Percentiles rank a stretch among this genome's conserved stretches.
These are phyloP conservation scores for Griposia aprilina DNA, from an alignment of 2,888 invertebrate species.

Conservation along the genomic window DNA sequence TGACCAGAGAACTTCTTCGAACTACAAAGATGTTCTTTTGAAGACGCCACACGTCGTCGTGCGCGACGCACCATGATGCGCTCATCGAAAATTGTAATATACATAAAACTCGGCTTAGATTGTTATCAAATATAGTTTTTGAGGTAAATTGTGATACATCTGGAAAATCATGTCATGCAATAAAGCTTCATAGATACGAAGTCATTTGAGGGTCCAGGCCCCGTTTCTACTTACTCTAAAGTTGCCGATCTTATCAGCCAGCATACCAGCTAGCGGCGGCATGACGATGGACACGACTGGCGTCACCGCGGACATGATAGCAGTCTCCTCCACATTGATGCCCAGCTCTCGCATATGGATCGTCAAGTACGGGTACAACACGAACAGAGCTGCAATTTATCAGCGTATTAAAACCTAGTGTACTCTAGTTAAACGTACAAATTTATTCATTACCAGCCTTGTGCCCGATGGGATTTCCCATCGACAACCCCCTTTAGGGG, in stretches of 20 bases:
- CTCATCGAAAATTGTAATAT: too few species aligned
- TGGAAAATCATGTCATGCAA: not conserved
- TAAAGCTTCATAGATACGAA: not conserved
- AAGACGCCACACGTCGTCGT: too few species aligned
- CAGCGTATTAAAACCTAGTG: not conserved
- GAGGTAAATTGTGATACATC: not conserved
- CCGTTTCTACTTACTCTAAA: slow-evolving; percentile 91
- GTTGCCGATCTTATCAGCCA: slow-evolving; percentile 95
- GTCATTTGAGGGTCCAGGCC: not conserved
- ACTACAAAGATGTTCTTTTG: too few species aligned
- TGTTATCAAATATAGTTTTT: not conserved
- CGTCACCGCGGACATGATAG: slow-evolving; percentile 94
- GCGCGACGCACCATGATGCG: too few species aligned
- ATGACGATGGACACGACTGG: slow-evolving; percentile 94
- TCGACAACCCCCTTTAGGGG: not conserved
- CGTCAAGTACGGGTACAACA: slow-evolving; percentile 94
- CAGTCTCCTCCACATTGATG: slow-evolving; percentile 94
- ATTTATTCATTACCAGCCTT: not conserved
- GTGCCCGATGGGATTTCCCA: not conserved
- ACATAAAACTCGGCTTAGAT: not conserved
- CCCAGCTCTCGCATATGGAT: slow-evolving; percentile 95
- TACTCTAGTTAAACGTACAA: not conserved
- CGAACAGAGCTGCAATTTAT: slow-evolving; percentile 91
- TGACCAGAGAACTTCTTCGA: not conserved
- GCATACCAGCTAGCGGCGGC: slow-evolving; percentile 94